Conservation (phyloP, 2,113 vertebrate genomes). For the Oncorhynchus keta region DNA sequence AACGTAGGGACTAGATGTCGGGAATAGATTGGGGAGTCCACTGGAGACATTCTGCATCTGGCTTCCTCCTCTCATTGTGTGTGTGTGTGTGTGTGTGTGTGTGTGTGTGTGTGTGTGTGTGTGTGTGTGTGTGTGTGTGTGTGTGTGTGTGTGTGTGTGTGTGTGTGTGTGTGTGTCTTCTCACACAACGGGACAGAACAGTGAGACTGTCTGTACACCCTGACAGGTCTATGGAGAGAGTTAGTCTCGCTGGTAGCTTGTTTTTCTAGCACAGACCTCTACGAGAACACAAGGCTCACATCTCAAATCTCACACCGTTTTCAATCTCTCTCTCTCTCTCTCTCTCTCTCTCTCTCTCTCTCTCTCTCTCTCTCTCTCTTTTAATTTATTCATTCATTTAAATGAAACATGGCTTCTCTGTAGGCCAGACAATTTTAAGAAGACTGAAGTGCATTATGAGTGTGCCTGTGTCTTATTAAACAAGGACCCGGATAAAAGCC, state of each 20-base stretch:
- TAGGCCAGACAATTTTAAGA: too few relatives aligned
- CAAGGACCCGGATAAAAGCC: too few relatives aligned
- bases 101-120: too few relatives aligned
- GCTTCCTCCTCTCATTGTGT: conserved; percentile 48
- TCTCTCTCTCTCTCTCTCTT: conserved; percentile 10
- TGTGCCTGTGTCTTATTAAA: too few relatives aligned
- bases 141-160: neutral
- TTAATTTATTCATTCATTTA: too few relatives aligned
- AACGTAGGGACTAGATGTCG: conserved; percentile 67
- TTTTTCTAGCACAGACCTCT: conserved; percentile 65
- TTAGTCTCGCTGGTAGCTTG: conserved; percentile 7
- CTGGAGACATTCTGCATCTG: conserved; percentile 63
- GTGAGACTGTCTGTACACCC: conserved; percentile 35
- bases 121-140: too few relatives aligned
- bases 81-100: too few relatives aligned
- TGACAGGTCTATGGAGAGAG: too few relatives aligned
- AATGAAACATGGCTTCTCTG: too few relatives aligned
- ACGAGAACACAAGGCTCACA: conserved; percentile 27
- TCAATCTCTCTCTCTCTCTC: conserved; percentile 11
- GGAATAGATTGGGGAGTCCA: conserved; percentile 65
- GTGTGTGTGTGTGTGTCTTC: conserved; percentile 38
- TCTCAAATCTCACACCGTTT: too few relatives aligned
- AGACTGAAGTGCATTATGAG: too few relatives aligned
- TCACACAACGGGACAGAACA: neutral
- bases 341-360: conserved; percentile 14